Conservation (phyloP, 2,113 vertebrate species). For the Ibidorhyncha struthersii region DNA sequence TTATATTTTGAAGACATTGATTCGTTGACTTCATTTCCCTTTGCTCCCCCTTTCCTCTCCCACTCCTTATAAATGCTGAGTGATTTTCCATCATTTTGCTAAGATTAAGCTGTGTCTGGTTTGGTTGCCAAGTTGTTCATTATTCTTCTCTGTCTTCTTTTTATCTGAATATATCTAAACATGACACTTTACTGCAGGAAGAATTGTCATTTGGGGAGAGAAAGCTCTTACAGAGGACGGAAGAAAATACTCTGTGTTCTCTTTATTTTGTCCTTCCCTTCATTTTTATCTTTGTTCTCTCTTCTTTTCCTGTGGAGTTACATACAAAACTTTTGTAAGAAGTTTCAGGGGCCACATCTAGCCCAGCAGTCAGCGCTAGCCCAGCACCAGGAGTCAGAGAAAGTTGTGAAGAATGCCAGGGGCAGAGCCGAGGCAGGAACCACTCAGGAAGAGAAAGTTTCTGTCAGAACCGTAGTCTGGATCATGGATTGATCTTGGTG, state of each 20-base stretch:
- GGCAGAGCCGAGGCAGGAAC: neutral
- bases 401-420: neutral
- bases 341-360: neutral
- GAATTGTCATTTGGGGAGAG: neutral
- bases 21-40: neutral
- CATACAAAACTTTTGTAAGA: neutral
- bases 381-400: neutral
- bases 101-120: neutral
- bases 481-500: neutral
- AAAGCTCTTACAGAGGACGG: neutral
- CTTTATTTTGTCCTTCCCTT: neutral
- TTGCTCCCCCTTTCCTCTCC: neutral
- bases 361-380: neutral
- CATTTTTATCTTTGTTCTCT: neutral
- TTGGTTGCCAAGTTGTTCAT: neutral
- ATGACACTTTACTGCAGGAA: neutral
- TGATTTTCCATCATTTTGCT: neutral
- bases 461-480: neutral
- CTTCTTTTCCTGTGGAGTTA: neutral
- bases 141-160: neutral
- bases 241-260: neutral
- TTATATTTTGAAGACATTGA: neutral
- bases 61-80: neutral
- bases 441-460: neutral
- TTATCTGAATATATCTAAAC: neutral